Evolutionary conservation across 2,797 vertebrate species (phyloP).

Genomic region (Rhinella marina): DNA sequence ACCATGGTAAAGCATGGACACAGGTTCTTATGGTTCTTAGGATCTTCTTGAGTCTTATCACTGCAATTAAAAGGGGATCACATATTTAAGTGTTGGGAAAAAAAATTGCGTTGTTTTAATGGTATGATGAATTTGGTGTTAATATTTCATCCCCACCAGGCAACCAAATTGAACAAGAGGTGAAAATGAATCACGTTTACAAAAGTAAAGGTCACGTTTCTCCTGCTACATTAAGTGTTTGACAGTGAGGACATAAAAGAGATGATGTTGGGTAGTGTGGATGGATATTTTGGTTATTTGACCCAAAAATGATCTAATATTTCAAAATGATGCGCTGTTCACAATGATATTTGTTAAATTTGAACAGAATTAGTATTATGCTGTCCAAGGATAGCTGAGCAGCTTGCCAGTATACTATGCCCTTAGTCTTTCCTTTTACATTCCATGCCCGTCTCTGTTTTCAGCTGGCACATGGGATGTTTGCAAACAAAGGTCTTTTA

Average conservation of each 20-base stretch:
- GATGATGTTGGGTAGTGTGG: background rate
- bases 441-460: conserved; percentile 28
- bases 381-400: conserved; percentile 47
- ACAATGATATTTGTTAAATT: conserved; percentile 9
- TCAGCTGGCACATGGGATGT: conserved; percentile 51
- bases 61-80: too few species aligned
- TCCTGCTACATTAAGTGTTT: background rate
- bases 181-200: background rate
- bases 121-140: background rate
- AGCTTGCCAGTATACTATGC: conserved; percentile 44
- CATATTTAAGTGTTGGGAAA: too few species aligned
- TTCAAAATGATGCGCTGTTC: conserved; percentile 5
- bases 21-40: too few species aligned
- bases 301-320: background rate
- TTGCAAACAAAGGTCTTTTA: conserved; percentile 57
- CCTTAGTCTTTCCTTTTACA: conserved; percentile 23
- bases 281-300: conserved; percentile 19
- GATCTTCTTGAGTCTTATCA: too few species aligned
- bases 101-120: background rate
- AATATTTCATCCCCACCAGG: background rate
- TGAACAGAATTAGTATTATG: background rate
- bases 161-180: background rate
- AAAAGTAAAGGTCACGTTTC: background rate
- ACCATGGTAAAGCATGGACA: too few species aligned
- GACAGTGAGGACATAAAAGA: background rate